Percentiles rank a stretch among this genome's conserved stretches.
These are phyloP conservation scores for Chrysolina haemoptera DNA, from an alignment of 2,888 invertebrate species.

Conservation along the genomic window DNA sequence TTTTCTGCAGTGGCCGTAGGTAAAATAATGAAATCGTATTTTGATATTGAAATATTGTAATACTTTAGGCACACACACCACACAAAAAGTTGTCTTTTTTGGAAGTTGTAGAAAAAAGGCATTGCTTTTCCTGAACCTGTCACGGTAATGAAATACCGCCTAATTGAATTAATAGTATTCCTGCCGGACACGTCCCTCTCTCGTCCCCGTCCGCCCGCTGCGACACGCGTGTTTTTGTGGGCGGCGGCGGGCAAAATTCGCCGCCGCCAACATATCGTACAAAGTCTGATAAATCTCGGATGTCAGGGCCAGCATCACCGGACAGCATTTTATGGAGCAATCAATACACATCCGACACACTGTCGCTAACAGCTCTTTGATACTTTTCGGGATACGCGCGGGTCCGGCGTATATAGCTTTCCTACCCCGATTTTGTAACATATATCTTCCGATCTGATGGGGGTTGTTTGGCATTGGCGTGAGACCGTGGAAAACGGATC, in stretches of 20 bases:
- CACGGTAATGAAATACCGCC: background rate
- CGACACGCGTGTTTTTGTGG: slow-evolving; percentile 62
- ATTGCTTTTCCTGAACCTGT: too few species aligned
- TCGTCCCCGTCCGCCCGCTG: background rate
- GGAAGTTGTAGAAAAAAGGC: too few species aligned
- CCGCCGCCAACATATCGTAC: slow-evolving; percentile 54
- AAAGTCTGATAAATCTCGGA: slow-evolving; percentile 68
- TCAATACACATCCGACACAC: slow-evolving; percentile 69
- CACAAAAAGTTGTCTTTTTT: too few species aligned
- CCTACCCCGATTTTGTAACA: slow-evolving; percentile 8
- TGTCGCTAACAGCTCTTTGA: slow-evolving; percentile 63
- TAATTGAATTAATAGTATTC: background rate
- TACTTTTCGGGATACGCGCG: slow-evolving; percentile 18
- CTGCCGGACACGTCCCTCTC: background rate
- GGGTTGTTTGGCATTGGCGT: slow-evolving; percentile 6
- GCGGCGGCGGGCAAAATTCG: slow-evolving; percentile 55
- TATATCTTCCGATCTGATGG: slow-evolving; percentile 10
- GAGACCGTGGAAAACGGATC: background rate
- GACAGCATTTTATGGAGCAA: slow-evolving; percentile 68
- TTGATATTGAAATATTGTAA: too few species aligned
- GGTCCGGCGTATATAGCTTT: background rate
- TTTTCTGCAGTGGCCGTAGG: too few species aligned
- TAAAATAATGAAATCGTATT: too few species aligned
- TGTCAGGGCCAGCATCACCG: slow-evolving; percentile 65
- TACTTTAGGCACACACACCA: too few species aligned